phyloP scores from a whole-genome alignment of 2,113 vertebrate genomes.

The Mastomys coucha region DNA sequence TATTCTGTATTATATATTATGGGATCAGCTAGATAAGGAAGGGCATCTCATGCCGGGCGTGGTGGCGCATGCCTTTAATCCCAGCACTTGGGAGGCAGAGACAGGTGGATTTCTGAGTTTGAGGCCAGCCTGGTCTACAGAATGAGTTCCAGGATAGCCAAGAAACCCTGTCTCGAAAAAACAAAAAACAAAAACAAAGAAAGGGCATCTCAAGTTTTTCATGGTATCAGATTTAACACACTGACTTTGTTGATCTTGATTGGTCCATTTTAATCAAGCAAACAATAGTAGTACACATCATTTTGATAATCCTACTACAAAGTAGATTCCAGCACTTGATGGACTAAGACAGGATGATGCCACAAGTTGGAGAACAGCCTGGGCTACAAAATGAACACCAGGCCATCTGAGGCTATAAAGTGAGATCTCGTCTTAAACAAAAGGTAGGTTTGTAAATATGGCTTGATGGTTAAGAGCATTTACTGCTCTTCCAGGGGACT shows the following conservation, averaged over 20 bases:
- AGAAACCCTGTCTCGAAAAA: too few species aligned
- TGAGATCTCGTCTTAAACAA: not conserved
- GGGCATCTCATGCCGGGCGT: too few species aligned
- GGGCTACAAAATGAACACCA: not conserved
- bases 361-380: not conserved
- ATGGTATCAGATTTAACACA: not conserved
- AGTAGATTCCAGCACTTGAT: not conserved
- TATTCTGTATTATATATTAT: not conserved
- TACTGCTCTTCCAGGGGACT: not conserved
- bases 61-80: too few species aligned
- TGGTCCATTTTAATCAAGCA: not conserved
- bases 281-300: not conserved
- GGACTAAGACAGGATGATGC: not conserved
- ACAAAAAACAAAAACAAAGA: too few species aligned
- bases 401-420: not conserved
- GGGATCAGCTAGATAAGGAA: not conserved
- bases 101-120: too few species aligned
- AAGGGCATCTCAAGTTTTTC: not conserved
- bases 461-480: not conserved
- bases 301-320: not conserved
- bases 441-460: not conserved
- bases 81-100: too few species aligned
- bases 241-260: not conserved
- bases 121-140: too few species aligned
- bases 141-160: too few species aligned